Evolutionary conservation across 2,888 invertebrate species (phyloP), one percentile per base, ranked within the genome.

Genomic region (Philereme transversata): DNA sequence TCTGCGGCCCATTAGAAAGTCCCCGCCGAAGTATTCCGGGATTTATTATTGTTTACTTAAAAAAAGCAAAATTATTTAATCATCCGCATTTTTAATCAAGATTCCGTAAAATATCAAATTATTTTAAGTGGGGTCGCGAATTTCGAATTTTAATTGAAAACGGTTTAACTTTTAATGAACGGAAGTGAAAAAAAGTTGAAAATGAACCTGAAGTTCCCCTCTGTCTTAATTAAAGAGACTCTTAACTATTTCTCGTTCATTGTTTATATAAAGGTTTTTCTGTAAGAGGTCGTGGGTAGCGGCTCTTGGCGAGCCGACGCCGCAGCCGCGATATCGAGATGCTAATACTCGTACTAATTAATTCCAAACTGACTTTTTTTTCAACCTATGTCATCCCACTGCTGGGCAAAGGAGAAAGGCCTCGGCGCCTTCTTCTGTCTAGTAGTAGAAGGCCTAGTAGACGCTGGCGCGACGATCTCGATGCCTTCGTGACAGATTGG

Each of bases 131-230:
- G 69, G 67, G 65, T 64, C 65, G 58, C 60, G 56, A 60, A 60
- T 70, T 78, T 77, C 69, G 69, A 73, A 76, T 81, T 84, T 84
- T 84, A 84, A 86, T 85, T 84, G 84, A 84, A 83, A 82, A 76
- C 75, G 73, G 73, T 81, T 79, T 67, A 83, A 85, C 79, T 85
- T 86, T 85, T 86, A 84, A 86, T 81, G 82, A 84, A 79, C 78
- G 74, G 62, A 74, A 77, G 79, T 76, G 76, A 45, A 74, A 77
- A 80, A 79, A 83, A 78, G 74, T 80, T 75, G 72, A 67, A 66
- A 78, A 72, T 74, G 67, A 73, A 75, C 71, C 64, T 65, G 59
- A 55, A 67, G 70, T 60, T 53, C 60, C 61, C 53, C 72, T 69
- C 71, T 70, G 74, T 77, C 79, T 82, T 83, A 77, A 83, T 84